Evolutionary conservation across 2,888 invertebrate species (phyloP), one percentile per base, ranked within the genome.

Genomic region (Lithodes maja): DNA sequence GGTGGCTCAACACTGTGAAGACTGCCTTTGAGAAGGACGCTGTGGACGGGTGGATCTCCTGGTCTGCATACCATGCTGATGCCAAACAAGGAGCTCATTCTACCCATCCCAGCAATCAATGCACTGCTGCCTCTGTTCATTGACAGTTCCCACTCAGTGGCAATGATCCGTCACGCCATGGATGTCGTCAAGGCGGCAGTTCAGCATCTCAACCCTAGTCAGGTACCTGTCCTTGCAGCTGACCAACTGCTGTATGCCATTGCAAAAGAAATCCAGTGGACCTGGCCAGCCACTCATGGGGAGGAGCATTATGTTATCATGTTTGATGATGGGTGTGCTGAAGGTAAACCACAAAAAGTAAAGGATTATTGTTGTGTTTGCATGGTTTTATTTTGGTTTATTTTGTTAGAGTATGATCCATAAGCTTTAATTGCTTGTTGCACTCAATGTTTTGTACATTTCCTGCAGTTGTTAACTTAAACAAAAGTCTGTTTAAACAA

Each of bases 221-320:
- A 84, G 55, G 9, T n/a, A 15, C 71, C 71, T 71, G 71, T 71
- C 12, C n/a, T 71, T 71, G 71, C 71, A 15, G 79, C 12, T 75
- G 75, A 84, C 55, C 84, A 75, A 75, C 75, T 75, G 49, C 50
- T 79, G 2, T 79, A 52, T 33, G 79, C 85, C 12, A 3, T 85
- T 61, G 85, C 85, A 3, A 85, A 85, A 12, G 61, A 78, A 49
- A 79, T 85, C 33, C 85, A 79, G 85, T 85, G 79, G 50, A 69
- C 50, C 69, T 71, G 68, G 50, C 69, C 82, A 83, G 69, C 50
- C 2, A 68, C 82, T 9, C 82, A 83, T 71, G 82, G 71, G 3
- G 33, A 83, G 52, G 52, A 83, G 3, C 71, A 68, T 50, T 68
- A 50, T 52, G 69, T 83, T 2, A 69, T 69, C 12, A 71, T 83